These are phyloP conservation scores for Scrobipalpa costella DNA, from an alignment of 2,888 invertebrate species.

Conservation along the genomic window DNA sequence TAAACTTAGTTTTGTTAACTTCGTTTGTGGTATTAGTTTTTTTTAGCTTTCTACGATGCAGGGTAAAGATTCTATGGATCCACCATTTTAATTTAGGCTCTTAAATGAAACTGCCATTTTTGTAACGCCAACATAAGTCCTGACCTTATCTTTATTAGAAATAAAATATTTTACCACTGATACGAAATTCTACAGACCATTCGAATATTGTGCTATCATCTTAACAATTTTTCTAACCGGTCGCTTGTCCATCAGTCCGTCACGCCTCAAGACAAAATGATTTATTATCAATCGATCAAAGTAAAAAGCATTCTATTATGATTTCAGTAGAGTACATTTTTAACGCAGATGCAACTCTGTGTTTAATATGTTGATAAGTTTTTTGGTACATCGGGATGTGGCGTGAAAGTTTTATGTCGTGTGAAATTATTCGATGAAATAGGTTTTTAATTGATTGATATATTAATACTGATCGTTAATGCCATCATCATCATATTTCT, in stretches of 20 bases:
- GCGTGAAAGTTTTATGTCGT: constrained; percentile 20
- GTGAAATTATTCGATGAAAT: constrained; percentile 16
- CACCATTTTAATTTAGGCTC: no score
- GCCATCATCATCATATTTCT: no score
- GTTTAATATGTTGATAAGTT: constrained; percentile 52
- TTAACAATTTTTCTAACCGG: constrained; percentile 25
- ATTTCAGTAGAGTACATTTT: constrained; percentile 44
- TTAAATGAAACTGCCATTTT: no score
- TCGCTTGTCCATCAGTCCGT: constrained; percentile 57
- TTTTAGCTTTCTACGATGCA: no score
- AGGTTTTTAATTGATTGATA: background rate
- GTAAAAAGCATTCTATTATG: constrained; percentile 47
- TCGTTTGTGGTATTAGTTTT: no score
- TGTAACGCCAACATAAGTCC: no score
- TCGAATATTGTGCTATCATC: constrained; percentile 20
- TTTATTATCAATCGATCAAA: constrained; percentile 55
- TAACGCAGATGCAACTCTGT: constrained; percentile 40
- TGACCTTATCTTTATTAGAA: no score
- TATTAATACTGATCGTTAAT: background rate
- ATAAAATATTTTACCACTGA: no score
- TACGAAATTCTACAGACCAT: background rate
- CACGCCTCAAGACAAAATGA: constrained; percentile 62
- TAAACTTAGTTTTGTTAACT: no score
- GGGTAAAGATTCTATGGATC: no score
- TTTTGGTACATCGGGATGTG: constrained; percentile 43